These are phyloP conservation scores for Philonicus albiceps DNA, from an alignment of 2,888 invertebrate species.

Conservation along the genomic window DNA sequence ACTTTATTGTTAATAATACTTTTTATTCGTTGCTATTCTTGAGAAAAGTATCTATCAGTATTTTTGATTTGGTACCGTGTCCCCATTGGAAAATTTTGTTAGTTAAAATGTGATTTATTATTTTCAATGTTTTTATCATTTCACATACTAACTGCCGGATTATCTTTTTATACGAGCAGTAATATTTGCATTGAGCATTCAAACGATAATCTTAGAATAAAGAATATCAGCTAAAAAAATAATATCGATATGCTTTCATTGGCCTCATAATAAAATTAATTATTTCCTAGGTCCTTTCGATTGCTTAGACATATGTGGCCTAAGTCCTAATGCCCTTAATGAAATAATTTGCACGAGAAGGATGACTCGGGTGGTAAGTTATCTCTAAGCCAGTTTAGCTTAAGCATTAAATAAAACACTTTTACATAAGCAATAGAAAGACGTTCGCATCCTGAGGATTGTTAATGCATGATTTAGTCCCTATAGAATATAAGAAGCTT, in stretches of 20 bases:
- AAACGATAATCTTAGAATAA: background rate
- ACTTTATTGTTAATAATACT: no score
- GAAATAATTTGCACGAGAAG: background rate
- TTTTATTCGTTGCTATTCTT: no score
- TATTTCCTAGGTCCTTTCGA: background rate
- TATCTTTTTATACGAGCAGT: no score
- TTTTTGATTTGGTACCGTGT: no score
- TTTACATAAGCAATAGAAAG: slow-evolving; percentile 1
- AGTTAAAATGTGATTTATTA: no score
- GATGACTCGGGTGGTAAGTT: background rate
- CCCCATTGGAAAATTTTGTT: no score
- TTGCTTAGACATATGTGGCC: background rate
- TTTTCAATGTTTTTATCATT: no score
- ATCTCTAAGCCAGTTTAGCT: background rate
- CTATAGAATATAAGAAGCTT: slow-evolving; percentile 21
- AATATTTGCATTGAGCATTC: no score
- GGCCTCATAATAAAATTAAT: background rate
- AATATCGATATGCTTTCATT: no score
- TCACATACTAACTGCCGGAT: no score
- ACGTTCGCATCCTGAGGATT: background rate
- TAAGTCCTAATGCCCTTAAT: background rate
- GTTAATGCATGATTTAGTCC: slow-evolving; percentile 28
- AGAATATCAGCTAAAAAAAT: background rate
- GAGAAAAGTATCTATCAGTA: no score
- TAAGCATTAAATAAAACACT: background rate